Percentiles rank a stretch among this genome's conserved stretches.
phyloP scores from a whole-genome alignment of 2,888 invertebrate species.

The Autographa pulchrina region DNA sequence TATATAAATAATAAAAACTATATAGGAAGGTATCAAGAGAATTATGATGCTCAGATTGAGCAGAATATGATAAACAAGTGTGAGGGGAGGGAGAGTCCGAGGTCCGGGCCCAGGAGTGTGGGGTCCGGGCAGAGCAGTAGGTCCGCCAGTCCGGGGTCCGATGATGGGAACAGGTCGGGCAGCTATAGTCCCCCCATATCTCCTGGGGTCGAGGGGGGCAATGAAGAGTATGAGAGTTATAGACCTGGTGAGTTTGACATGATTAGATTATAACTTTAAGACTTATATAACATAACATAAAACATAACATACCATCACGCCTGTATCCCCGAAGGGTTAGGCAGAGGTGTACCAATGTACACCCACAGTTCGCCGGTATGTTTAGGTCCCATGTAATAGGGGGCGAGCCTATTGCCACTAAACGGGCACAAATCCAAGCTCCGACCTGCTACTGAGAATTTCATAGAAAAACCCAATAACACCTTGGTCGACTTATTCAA shows the following conservation, averaged over 20 bases:
- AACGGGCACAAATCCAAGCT: too few relatives aligned
- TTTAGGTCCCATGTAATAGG: too few relatives aligned
- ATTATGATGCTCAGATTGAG: constrained; percentile 84
- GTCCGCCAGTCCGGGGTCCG: constrained; percentile 84
- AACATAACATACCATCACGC: too few relatives aligned
- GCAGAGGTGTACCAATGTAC: too few relatives aligned
- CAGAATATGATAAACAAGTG: constrained; percentile 83
- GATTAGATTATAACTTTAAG: background rate
- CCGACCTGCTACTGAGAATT: too few relatives aligned
- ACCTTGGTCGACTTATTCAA: too few relatives aligned
- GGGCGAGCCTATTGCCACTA: too few relatives aligned
- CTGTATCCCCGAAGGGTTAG: too few relatives aligned
- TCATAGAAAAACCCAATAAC: too few relatives aligned
- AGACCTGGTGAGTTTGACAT: constrained; percentile 78
- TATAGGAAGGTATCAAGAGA: constrained; percentile 81
- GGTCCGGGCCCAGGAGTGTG: constrained; percentile 58
- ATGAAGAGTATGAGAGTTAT: constrained; percentile 82
- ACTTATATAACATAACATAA: background rate
- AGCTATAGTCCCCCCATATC: constrained; percentile 96
- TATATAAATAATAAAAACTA: constrained; percentile 82
- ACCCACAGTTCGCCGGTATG: too few relatives aligned
- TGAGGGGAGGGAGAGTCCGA: constrained; percentile 70
- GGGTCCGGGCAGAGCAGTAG: constrained; percentile 74
- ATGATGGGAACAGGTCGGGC: constrained; percentile 90
- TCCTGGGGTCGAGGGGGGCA: constrained; percentile 94